Conservation (phyloP, 1,140 invertebrate genomes). For the Asobara japonica region DNA sequence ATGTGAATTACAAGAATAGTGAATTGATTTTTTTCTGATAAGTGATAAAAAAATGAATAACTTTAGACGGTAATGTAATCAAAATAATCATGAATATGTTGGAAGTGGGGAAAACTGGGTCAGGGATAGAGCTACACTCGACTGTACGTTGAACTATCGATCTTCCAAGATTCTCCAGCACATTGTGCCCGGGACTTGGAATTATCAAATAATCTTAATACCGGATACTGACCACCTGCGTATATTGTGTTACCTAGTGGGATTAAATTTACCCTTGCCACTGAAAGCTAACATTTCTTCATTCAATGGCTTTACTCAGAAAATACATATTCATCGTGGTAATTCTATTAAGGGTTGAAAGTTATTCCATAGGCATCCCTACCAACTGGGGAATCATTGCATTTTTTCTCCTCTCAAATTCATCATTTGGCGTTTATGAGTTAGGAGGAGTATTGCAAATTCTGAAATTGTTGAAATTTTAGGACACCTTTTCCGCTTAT, state of each 20-base stretch:
- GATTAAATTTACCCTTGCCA: background rate
- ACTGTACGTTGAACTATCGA: conserved; percentile 65
- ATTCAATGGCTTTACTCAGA: background rate
- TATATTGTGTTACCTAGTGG: background rate
- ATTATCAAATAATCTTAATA: background rate
- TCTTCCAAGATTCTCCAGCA: conserved; percentile 33
- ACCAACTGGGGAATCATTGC: no score
- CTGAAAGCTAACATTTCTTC: background rate
- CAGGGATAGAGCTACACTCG: conserved; percentile 51
- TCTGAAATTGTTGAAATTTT: no score
- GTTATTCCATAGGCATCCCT: no score
- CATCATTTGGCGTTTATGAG: no score
- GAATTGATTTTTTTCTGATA: no score
- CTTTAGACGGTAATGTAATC: background rate
- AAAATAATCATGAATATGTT: background rate
- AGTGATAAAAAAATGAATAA: no score
- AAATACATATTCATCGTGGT: background rate
- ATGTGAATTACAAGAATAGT: no score
- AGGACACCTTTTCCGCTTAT: no score
- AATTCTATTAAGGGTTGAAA: no score
- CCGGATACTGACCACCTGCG: background rate
- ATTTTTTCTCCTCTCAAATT: no score
- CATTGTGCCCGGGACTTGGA: background rate
- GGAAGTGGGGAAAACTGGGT: conserved; percentile 10
- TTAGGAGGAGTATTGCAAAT: no score